phyloP scores from a whole-genome alignment of 2,113 vertebrate genomes.

The Chamaea fasciata region DNA sequence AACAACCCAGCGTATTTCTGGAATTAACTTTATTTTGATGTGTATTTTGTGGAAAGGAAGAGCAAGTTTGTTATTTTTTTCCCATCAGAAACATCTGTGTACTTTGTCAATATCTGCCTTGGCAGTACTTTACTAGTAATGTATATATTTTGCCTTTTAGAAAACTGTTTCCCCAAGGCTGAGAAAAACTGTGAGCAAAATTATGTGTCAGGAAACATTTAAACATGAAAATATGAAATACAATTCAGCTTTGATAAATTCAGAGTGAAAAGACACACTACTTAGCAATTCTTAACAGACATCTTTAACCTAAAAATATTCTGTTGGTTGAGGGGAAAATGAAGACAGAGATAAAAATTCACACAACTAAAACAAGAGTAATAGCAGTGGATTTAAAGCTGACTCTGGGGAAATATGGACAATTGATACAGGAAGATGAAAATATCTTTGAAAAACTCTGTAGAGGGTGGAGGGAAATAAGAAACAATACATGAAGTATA shows the following conservation, averaged over 20 bases:
- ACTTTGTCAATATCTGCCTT: conserved; percentile 8
- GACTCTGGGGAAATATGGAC: background rate
- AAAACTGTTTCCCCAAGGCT: background rate
- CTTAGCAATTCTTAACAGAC: background rate
- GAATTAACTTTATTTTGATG: background rate
- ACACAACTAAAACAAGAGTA: background rate
- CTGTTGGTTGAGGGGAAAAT: background rate
- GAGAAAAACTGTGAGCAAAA: conserved; percentile 14
- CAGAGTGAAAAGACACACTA: background rate
- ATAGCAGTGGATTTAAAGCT: background rate
- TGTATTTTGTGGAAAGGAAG: background rate
- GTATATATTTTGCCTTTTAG: background rate
- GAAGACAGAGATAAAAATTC: background rate
- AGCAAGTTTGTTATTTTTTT: background rate
- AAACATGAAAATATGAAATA: background rate
- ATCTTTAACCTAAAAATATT: background rate
- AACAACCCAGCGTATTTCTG: background rate
- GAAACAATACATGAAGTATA: background rate
- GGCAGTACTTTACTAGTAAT: background rate
- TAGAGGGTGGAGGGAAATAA: background rate
- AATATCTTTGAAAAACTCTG: conserved; percentile 1
- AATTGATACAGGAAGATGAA: conserved; percentile 26
- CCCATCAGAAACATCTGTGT: background rate
- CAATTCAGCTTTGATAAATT: conserved; percentile 22
- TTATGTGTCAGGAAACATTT: background rate